Evolutionary conservation across 1,140 invertebrate species (phyloP).

Genomic region (Medauroidea extradentata): DNA sequence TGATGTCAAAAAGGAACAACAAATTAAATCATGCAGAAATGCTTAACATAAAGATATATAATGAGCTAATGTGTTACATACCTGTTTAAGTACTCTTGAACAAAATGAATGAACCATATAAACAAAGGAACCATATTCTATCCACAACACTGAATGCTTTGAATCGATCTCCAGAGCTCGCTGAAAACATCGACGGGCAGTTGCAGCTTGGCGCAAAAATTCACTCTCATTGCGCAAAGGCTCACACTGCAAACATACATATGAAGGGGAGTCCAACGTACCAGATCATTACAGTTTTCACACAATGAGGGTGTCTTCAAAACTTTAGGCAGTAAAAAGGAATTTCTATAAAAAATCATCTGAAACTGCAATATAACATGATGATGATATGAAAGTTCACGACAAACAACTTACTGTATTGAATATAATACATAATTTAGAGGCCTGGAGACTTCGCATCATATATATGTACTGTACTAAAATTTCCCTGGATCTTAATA

Average conservation of each 20-base stretch:
- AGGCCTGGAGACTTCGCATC: no score
- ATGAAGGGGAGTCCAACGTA: no score
- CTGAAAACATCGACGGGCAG: constrained; percentile 72
- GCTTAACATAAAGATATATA: background rate
- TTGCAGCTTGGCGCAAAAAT: constrained; percentile 64
- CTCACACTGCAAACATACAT: constrained; percentile 35
- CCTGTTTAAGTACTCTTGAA: constrained; percentile 74
- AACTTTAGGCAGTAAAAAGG: no score
- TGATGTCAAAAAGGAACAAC: constrained; percentile 3
- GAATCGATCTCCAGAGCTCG: constrained; percentile 67
- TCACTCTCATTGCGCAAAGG: constrained; percentile 54
- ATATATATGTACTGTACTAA: no score
- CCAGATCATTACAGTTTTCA: no score
- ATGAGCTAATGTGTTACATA: constrained; percentile 19
- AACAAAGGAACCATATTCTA: constrained; percentile 82
- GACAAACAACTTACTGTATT: no score
- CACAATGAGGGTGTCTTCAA: no score
- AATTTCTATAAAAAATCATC: no score
- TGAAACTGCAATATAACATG: no score
- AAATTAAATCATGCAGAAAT: background rate
- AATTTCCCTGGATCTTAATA: no score
- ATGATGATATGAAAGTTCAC: no score
- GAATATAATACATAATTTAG: no score
- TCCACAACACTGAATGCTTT: constrained; percentile 71
- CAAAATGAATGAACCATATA: constrained; percentile 85